Base-by-base conservation (phyloP, 2,888 invertebrate genomes). In the Panzeria rudis region DNA sequence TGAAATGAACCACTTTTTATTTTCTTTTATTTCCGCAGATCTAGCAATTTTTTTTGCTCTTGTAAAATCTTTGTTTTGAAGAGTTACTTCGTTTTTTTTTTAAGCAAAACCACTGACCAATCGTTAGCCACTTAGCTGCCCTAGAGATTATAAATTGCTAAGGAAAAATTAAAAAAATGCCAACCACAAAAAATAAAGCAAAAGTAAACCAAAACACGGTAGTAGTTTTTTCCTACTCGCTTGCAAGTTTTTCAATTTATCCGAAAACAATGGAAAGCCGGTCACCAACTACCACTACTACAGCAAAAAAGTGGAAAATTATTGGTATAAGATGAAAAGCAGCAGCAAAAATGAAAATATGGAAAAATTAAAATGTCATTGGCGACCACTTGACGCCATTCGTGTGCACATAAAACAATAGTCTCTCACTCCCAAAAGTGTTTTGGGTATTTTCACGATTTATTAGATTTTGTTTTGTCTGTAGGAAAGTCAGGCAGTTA, bases 301-400 rank as follows among this genome's bases (percentile, higher is more conserved):
- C 29, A 29, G 5, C 2, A 29, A 29, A 75, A 64, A 29, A 11
- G 7, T 41, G 52, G 17, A 41, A 78, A 69, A 78, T 32, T 41
- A 32, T 32, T 41, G 11, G 17, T 32, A 2, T 15, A 23, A 56
- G 44, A 50, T 44, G 29, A 29, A 69, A 7, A n/a, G 59, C 15
- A 72, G n/a, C 7, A 52, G 35, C 15, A 64, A 32, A 52, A 44
- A 72, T 35, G 47, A 68, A 76, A 76, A 82, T 76, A 72, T 71
- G 52, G 56, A 72, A 81, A 76, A 73, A 78, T 62, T 23, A 78
- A 81, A 81, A 81, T 82, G 85, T 82, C 85, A 82, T 78, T 82
- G 85, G 85, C 85, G 85, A 82, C 85, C 81, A 85, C 81, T 85
- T 85, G 85, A 82, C 85, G 85, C 85, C 81, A 78, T 73, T 78